These are phyloP conservation scores for Calameuta idolon DNA, from an alignment of 2,888 invertebrate genomes.

Conservation along the genomic window DNA sequence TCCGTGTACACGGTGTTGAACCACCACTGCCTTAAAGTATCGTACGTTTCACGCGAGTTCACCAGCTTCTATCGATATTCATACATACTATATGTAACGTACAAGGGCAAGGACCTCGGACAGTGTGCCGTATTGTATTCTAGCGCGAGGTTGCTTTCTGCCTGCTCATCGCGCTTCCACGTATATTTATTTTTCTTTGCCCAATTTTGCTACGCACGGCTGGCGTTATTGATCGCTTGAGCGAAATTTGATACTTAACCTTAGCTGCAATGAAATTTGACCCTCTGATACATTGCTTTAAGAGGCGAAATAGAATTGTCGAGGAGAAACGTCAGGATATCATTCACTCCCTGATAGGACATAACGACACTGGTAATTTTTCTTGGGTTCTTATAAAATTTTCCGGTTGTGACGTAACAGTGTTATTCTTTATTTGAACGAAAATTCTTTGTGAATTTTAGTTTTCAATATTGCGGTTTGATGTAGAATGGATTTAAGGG, in stretches of 20 bases:
- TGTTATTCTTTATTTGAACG: neutral
- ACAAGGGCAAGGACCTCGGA: constrained; percentile 63
- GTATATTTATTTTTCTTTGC: neutral
- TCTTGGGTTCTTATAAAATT: neutral
- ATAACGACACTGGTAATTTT: neutral
- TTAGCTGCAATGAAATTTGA: constrained; percentile 50
- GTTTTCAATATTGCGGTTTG: neutral
- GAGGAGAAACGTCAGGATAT: constrained; percentile 27
- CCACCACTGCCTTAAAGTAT: constrained; percentile 14
- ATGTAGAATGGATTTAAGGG: neutral
- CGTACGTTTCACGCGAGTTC: constrained; percentile 32
- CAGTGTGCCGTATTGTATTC: constrained; percentile 31
- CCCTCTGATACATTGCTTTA: constrained; percentile 53
- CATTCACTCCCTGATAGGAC: neutral
- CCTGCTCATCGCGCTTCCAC: neutral
- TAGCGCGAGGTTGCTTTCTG: constrained; percentile 36
- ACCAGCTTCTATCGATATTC: constrained; percentile 54
- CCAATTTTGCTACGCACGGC: neutral
- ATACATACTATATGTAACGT: constrained; percentile 48
- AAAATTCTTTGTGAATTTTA: neutral
- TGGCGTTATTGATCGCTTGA: neutral
- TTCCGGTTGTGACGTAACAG: neutral
- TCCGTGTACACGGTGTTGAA: neutral
- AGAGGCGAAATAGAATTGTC: constrained; percentile 52
- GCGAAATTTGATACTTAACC: neutral